Base-by-base conservation (phyloP, 2,113 vertebrate species). In the Chloropsis cyanopogon region DNA sequence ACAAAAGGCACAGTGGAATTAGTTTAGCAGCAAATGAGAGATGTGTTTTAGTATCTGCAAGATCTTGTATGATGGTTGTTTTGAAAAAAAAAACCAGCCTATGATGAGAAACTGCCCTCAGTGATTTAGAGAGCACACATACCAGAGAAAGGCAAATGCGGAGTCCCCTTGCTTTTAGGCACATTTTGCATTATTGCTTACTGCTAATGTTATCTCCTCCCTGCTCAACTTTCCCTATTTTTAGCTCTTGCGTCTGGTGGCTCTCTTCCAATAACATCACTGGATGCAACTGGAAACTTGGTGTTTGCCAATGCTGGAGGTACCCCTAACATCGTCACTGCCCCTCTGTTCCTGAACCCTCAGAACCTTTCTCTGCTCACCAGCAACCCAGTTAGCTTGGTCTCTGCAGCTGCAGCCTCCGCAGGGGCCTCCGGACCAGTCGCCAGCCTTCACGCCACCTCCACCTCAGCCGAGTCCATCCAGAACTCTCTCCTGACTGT, bases 301-400 rank as follows among this genome's bases (percentile, higher is more conserved):
- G 98, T 99, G 92, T 99, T 99, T 88, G 98, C 99, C 97, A 98
- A 98, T 65, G 98, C 98, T 11, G 98, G 99, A 85, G 98, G 97
- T 92, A 98, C 98, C 76, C 98, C 98, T 95, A 99, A 99, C 98
- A 98, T 99, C 90, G 98, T 99, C 97, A 99, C 99, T 89, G 98
- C 98, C 65, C 99, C 99, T n/a, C 98, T 99, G 95, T 99, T 99
- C 98, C 98, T 99, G 97, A 99, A 98, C 97, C 99, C 99, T 95
- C 99, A 99, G 98, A 99, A 99, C 98, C 98, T 99, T 97, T 99
- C 99, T 96, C 98, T 99, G 98, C 98, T 99, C 98, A 99, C 99
- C 98, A 99, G 99, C 98, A 99, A 99, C 98, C 99, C 99, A 0
- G 98, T 99, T 95, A 99, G 99, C 98, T 97, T 99, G 98, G 98